Evolutionary conservation across 37 sponge, comb jelly and placozoan species (phyloP).

Genomic region (Geodia barretti): DNA sequence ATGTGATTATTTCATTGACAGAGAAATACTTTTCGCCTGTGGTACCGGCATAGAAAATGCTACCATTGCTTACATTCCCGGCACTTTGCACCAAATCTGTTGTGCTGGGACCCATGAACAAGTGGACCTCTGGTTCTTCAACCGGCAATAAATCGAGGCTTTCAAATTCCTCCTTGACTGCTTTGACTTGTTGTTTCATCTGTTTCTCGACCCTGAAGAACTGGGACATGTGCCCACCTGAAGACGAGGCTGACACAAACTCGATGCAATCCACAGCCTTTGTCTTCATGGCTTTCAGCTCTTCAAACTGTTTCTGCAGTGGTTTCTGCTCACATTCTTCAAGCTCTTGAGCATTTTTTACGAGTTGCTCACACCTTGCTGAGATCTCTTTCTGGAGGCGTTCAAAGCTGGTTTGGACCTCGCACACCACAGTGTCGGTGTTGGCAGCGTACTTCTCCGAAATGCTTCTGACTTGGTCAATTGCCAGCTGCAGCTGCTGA

Average conservation of each 20-base stretch:
- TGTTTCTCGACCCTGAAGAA: slow-evolving; percentile 51
- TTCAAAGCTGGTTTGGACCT: slow-evolving; percentile 14
- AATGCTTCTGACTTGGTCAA: slow-evolving; percentile 11
- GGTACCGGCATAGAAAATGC: slow-evolving; percentile 25
- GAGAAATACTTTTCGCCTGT: slow-evolving; percentile 10
- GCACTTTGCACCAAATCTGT: neutral
- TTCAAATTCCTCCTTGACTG: slow-evolving; percentile 37
- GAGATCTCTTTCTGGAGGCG: slow-evolving; percentile 7
- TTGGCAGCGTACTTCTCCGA: neutral
- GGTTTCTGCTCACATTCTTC: slow-evolving; percentile 14
- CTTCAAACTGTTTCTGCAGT: slow-evolving; percentile 25
- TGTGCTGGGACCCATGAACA: slow-evolving; percentile 8
- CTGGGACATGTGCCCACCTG: slow-evolving; percentile 25
- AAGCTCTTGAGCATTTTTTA: neutral
- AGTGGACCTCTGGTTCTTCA: slow-evolving; percentile 54
- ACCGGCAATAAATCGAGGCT: slow-evolving; percentile 36
- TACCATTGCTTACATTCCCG: slow-evolving; percentile 39
- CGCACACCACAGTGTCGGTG: neutral
- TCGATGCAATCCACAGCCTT: slow-evolving; percentile 26
- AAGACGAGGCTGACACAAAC: slow-evolving; percentile 36
- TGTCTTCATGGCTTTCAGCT: slow-evolving; percentile 7
- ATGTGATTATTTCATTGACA: slow-evolving; percentile 48
- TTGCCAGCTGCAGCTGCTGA: slow-evolving; percentile 33
- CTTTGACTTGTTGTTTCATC: slow-evolving; percentile 38
- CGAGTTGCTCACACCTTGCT: neutral